These are phyloP conservation scores for Lepidurus arcticus DNA, from an alignment of 1,140 invertebrate species.

Conservation along the genomic window DNA sequence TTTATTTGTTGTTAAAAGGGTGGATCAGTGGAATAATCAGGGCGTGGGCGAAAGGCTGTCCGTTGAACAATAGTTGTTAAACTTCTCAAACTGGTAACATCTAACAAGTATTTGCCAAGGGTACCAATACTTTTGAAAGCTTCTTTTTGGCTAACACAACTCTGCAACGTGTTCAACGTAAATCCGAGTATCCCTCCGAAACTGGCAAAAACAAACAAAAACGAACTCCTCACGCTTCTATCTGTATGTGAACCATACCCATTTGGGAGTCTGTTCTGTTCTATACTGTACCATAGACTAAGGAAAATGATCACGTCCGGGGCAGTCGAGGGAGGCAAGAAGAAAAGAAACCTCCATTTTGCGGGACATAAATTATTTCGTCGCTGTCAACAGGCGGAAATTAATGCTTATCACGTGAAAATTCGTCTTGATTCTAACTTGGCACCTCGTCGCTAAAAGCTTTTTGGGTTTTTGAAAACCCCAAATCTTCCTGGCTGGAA, in stretches of 20 bases:
- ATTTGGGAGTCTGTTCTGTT: too few relatives aligned
- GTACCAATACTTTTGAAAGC: too few relatives aligned
- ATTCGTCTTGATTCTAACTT: constrained; percentile 1
- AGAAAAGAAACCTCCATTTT: neutral
- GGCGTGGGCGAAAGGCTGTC: neutral
- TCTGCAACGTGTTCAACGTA: too few relatives aligned
- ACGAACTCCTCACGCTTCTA: too few relatives aligned
- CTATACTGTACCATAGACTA: too few relatives aligned
- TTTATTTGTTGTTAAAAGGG: neutral
- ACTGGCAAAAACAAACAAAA: too few relatives aligned
- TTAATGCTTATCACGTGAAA: constrained; percentile 12
- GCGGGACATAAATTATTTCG: neutral
- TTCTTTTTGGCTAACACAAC: too few relatives aligned
- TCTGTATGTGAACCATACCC: too few relatives aligned
- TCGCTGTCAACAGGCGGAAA: constrained; percentile 14
- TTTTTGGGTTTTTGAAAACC: neutral
- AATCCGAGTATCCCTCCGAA: too few relatives aligned
- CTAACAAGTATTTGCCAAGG: too few relatives aligned
- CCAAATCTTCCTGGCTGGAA: neutral
- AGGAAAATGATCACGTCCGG: too few relatives aligned
- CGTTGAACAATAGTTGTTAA: neutral
- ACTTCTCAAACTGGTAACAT: neutral
- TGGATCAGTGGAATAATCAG: neutral
- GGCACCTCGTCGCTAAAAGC: constrained; percentile 17
- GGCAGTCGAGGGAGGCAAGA: neutral